Percentiles rank a stretch among this genome's conserved stretches.
Conservation (phyloP, 2,888 invertebrate species). For the Diploptera punctata region DNA sequence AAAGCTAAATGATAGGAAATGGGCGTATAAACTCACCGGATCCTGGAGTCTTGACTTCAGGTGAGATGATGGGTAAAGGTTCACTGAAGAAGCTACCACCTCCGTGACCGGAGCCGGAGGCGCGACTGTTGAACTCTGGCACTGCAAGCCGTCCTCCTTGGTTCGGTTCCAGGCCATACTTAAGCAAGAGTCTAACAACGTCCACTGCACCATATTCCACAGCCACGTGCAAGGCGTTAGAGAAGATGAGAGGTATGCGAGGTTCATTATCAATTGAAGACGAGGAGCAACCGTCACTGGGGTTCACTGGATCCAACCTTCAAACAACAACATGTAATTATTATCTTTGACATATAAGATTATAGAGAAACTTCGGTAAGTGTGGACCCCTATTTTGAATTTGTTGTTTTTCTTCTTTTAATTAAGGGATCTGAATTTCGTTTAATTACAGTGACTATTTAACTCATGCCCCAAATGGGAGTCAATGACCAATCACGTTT, state of each 20-base stretch:
- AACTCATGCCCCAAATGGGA: too few species aligned
- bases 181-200: slow-evolving; percentile 60
- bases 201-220: slow-evolving; percentile 63
- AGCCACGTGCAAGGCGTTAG: slow-evolving; percentile 63
- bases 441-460: too few species aligned
- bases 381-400: too few species aligned
- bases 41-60: slow-evolving; percentile 13
- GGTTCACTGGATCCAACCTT: slow-evolving; percentile 35
- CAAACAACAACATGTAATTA: not conserved
- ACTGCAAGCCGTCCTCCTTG: slow-evolving; percentile 55
- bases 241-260: slow-evolving; percentile 55
- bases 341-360: not conserved
- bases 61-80: slow-evolving; percentile 9
- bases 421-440: too few species aligned
- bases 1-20: too few species aligned
- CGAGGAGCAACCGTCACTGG: slow-evolving; percentile 20
- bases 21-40: slow-evolving; percentile 17
- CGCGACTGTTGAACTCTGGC: slow-evolving; percentile 34
- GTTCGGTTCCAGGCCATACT: slow-evolving; percentile 63
- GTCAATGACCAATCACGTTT: too few species aligned
- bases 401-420: too few species aligned
- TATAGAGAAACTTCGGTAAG: too few species aligned
- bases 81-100: slow-evolving; percentile 31
- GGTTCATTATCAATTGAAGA: slow-evolving; percentile 34
- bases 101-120: slow-evolving; percentile 26